These are phyloP conservation scores for Tanytarsus gracilentus DNA, from an alignment of 2,888 invertebrate genomes.

Conservation along the genomic window DNA sequence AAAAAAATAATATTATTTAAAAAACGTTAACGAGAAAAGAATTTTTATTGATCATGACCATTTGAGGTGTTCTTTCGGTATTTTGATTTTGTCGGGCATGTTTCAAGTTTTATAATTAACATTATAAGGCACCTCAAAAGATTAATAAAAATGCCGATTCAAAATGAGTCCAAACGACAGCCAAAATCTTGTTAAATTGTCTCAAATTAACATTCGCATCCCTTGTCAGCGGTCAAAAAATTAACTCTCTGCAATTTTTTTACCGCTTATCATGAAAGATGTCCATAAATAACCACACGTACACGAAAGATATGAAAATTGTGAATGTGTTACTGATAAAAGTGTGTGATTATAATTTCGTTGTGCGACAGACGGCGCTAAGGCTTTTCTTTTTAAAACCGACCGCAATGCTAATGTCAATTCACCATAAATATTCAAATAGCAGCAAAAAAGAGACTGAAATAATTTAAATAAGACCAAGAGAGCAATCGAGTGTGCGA, in stretches of 20 bases:
- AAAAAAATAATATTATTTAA: neutral
- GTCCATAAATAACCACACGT: neutral
- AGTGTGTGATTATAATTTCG: neutral
- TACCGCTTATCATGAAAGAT: no score
- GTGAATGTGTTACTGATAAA: neutral
- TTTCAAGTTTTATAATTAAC: conserved; percentile 25
- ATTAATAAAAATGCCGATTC: no score
- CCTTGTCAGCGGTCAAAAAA: neutral
- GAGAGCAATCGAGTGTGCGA: no score
- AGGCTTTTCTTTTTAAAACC: conserved; percentile 10
- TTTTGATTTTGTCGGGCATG: neutral
- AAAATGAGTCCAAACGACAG: no score
- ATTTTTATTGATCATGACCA: conserved; percentile 20
- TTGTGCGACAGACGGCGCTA: conserved; percentile 17
- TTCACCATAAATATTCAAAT: conserved; percentile 12
- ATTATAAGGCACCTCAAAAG: conserved; percentile 24
- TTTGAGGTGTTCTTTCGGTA: conserved; percentile 5
- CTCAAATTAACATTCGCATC: no score
- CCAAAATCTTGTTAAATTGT: no score
- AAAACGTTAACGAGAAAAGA: neutral
- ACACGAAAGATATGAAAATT: neutral
- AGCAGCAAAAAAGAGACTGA: no score
- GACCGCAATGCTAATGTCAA: neutral
- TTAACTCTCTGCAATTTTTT: neutral
- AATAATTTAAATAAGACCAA: no score